A percentile compares a stretch with the other conserved stretches of the same genome.
These are phyloP conservation scores for Agonopterix alstromeriana DNA, from an alignment of 2,888 invertebrate genomes.

Conservation along the genomic window DNA sequence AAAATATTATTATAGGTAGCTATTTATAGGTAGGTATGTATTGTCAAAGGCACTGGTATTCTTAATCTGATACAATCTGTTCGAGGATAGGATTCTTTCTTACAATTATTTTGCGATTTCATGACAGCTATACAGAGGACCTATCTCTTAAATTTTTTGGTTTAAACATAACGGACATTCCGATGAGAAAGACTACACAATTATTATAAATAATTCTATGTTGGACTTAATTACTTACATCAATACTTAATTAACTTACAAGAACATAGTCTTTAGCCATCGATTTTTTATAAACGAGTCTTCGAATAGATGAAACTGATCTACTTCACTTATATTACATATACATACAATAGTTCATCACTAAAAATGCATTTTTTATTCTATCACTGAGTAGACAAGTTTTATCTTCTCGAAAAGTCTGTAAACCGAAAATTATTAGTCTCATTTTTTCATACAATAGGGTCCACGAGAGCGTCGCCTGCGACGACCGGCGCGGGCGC, in stretches of 20 bases:
- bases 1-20: slow-evolving; percentile 66
- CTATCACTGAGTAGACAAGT: slow-evolving; percentile 74
- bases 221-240: slow-evolving; percentile 64
- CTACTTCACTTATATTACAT: slow-evolving; percentile 60
- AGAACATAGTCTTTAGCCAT: slow-evolving; percentile 72
- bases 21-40: slow-evolving; percentile 71
- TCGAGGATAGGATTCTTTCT: slow-evolving; percentile 28
- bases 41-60: slow-evolving; percentile 73
- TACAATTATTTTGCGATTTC: slow-evolving; percentile 47
- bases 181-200: slow-evolving; percentile 65
- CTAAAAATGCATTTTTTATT: slow-evolving; percentile 73
- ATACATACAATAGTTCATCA: slow-evolving; percentile 67
- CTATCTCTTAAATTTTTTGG: slow-evolving; percentile 50
- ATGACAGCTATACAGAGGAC: slow-evolving; percentile 42
- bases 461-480: slow-evolving; percentile 25
- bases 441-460: slow-evolving; percentile 39
- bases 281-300: slow-evolving; percentile 66
- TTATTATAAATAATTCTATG: slow-evolving; percentile 70
- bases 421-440: slow-evolving; percentile 63
- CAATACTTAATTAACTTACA: slow-evolving; percentile 58
- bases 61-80: slow-evolving; percentile 49
- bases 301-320: slow-evolving; percentile 77
- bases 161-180: slow-evolving; percentile 61
- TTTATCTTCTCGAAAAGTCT: slow-evolving; percentile 75
- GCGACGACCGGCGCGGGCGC: slow-evolving; percentile 15